Percentiles rank a stretch among this genome's conserved stretches.
These are phyloP conservation scores for Trachythela sp. DNA, from an alignment of 64 coral and sea anemone genomes.

Conservation along the genomic window DNA sequence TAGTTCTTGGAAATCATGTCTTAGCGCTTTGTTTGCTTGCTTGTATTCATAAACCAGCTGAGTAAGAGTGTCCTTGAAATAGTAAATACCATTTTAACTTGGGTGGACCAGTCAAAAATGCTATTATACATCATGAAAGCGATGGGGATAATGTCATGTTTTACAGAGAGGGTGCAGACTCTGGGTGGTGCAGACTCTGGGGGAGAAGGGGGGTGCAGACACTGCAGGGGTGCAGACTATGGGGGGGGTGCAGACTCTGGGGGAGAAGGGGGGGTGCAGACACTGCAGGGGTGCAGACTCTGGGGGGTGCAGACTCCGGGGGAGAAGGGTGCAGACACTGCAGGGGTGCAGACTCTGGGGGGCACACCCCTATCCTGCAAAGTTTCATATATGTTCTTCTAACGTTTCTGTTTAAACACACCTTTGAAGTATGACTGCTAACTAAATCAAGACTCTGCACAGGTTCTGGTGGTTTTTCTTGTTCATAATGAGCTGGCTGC, in stretches of 20 bases:
- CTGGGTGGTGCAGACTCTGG: too few species aligned
- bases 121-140: too few species aligned
- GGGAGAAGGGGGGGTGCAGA: neutral
- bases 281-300: too few species aligned
- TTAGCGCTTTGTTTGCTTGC: constrained; percentile 80
- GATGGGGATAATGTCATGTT: too few species aligned
- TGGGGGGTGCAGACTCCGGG: too few species aligned
- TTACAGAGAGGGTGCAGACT: too few species aligned
- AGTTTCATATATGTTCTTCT: too few species aligned
- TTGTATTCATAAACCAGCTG: constrained; percentile 74
- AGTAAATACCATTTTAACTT: neutral
- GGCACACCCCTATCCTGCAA: too few species aligned
- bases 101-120: too few species aligned
- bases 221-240: too few species aligned
- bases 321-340: neutral
- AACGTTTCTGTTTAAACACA: neutral
- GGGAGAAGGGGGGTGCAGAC: neutral
- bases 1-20: constrained; percentile 68
- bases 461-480: neutral
- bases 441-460: neutral
- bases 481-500: neutral
- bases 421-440: neutral
- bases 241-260: too few species aligned
- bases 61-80: constrained; percentile 54
- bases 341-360: too few species aligned